Base-by-base conservation (phyloP, 2,797 vertebrate species). In the Cirrhinus molitorella region DNA sequence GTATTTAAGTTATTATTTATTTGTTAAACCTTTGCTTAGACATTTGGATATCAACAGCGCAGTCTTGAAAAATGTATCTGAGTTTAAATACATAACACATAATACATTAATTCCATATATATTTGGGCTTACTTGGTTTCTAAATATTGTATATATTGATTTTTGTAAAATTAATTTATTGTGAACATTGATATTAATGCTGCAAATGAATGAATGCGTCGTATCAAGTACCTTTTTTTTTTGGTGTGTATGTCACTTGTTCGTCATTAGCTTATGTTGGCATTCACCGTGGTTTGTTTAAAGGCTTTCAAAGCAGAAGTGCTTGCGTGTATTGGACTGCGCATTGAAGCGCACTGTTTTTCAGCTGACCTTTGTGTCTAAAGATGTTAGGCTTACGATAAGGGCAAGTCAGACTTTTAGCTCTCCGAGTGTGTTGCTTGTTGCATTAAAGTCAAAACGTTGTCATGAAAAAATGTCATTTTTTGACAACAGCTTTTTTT, bases 341-440 rank as follows among this genome's bases (percentile, higher is more conserved):
- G 81, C 83, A 53, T 79, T 71, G 49, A 83, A 79, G 80, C 71
- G 55, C 70, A 68, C 14, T 67, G 31, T 77, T 77, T 84, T 85
- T 59, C 49, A 81, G 71, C 71, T 80, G 84, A 88, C 88, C 80
- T 90, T 86, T 81, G 49, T 87, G 81, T 87, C 85, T 25, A 67
- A 84, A 82, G 75, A 77, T 17, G 79, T 88, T 88, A 80, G 31
- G 51, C 53, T 28, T 59, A n/a, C 65, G 86, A 85, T 87, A 87
- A 87, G 73, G 74, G 79, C 65, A 88, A 83, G 80, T 76, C 85
- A 37, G 55, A 43, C 68, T 79, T 66, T 79, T 45, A 25, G 67
- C 81, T 86, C 51, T 9, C 51, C 4, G 71, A 75, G 17, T 55
- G 70, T 53, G 23, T 80, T 47, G 51, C 43, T 45, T 68, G 37